Conservation (phyloP, 1,140 invertebrate genomes). For the Leptonema lineaticorne region DNA sequence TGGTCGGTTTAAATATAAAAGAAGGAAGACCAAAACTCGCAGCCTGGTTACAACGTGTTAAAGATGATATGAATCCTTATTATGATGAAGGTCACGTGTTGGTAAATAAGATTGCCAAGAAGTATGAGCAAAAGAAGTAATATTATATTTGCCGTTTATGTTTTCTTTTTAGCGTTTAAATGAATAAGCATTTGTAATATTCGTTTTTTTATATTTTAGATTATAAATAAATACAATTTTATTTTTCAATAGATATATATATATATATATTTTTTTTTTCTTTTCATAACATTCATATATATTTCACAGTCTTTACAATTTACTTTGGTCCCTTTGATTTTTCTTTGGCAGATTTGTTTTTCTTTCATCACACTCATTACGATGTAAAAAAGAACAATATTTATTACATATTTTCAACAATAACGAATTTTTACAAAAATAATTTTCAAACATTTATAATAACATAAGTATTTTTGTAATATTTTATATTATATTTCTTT, state of each 20-base stretch:
- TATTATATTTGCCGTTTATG: too few relatives aligned
- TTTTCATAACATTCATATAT: neutral
- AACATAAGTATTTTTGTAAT: too few relatives aligned
- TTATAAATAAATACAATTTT: too few relatives aligned
- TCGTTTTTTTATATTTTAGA: too few relatives aligned
- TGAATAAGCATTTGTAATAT: too few relatives aligned
- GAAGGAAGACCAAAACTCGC: constrained; percentile 60
- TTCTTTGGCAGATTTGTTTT: neutral
- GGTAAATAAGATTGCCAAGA: constrained; percentile 47
- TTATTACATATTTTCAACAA: too few relatives aligned
- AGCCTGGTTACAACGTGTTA: constrained; percentile 66
- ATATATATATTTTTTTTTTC: neutral
- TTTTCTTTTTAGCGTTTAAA: constrained; percentile 15
- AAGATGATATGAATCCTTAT: constrained; percentile 59
- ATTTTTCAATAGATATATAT: too few relatives aligned
- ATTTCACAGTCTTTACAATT: neutral
- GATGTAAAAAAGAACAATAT: too few relatives aligned
- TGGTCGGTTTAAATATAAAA: constrained; percentile 64
- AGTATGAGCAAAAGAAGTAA: neutral
- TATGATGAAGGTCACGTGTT: constrained; percentile 67
- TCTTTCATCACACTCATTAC: too few relatives aligned
- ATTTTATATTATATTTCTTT: too few relatives aligned
- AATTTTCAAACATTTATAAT: too few relatives aligned
- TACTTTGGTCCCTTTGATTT: neutral
- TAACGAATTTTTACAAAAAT: too few relatives aligned